Evolutionary conservation across 1,140 invertebrate species (phyloP), one percentile per base, ranked within the genome.

Genomic region (Drosophila watanabei): DNA sequence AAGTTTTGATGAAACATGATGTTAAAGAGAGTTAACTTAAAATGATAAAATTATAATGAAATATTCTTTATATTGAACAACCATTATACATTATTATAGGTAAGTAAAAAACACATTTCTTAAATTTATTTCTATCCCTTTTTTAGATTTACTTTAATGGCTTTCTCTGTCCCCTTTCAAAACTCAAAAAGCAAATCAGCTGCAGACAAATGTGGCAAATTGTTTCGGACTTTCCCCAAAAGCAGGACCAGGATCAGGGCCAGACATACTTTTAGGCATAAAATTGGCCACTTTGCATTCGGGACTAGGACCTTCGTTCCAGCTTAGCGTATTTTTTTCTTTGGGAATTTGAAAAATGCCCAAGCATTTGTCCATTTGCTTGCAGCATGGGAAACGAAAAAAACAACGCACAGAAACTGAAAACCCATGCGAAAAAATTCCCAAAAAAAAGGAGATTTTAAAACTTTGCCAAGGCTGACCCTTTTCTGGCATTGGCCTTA

Each of bases 281-380:
- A 82, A 89, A 85, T 90, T 82, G 59, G 86, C 86, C 79, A 86
- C 86, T 90, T 90, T 86, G 75, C 59, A 68, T 80, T 77, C 75
- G 65, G 61, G 56, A 51, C 60, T 70, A 41, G 62, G 52, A 48
- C 68, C 57, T 61, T 48, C 45, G 48, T 37, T 49, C 51, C 61
- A 79, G 78, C 85, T 88, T 79, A 75, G 65, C 58, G 70, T 64
- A 69, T 83, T 72, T 89, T 89, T 68, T 72, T 49, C 43, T 37
- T 20, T 30, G 24, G 54, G 62, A 77, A 72, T 86, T 78, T 90
- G 76, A 90, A 75, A 90, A 90, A 90, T 90, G 79, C 72, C 57
- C 64, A 71, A 90, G 58, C 82, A 90, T 90, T 90, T 90, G 79
- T 90, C 79, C 76, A 82, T 85, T 90, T 82, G 69, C 57, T 48